Base-by-base conservation (phyloP, 2,797 vertebrate species). In the Chloroceryle amazona region DNA sequence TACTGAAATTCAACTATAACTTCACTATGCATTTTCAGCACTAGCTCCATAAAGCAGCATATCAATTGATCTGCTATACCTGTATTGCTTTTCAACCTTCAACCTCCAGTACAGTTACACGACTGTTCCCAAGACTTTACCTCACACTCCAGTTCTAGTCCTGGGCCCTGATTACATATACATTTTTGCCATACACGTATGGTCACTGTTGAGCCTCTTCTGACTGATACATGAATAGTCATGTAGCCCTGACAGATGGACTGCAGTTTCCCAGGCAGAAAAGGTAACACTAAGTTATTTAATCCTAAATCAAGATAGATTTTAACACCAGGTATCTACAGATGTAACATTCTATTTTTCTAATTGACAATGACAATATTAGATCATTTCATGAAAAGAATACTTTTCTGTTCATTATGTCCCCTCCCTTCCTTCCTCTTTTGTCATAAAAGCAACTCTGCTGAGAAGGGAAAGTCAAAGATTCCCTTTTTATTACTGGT, bases 401-500 rank as follows among this genome's bases (percentile, higher is more conserved):
- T 22, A 82, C 55, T 78, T 86, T 81, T 58, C 42, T 23, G 23
- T 31, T 31, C 12, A 65, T 92, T 90, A 80, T 15, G 57, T 19
- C 25, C 25, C 90, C 62, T 88, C 44, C 52, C 39, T 57, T 46
- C 65, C 60, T 86, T 92, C 66, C 42, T 60, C 61, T 47, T 86
- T 55, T 83, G 29, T 73, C 83, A 82, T 52, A 90, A 90, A 94
- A 93, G 84, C 35, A 94, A 94, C 61, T 90, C 90, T 94, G 39
- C 58, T 47, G 81, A 91, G 79, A 51, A 95, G 62, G 82, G 33
- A 90, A 41, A 66, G 83, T 85, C 91, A 93, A 70, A 73, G 57
- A 78, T 92, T 85, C 76, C 93, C 61, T 79, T 94, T 71, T 86
- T 76, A 97, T 94, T 74, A 35, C 78, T 84, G 91, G 47, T 78